Percentiles rank a stretch among this genome's conserved stretches.
These are phyloP conservation scores for Onychomys torridus DNA, from an alignment of 2,797 vertebrate genomes.

Conservation along the genomic window DNA sequence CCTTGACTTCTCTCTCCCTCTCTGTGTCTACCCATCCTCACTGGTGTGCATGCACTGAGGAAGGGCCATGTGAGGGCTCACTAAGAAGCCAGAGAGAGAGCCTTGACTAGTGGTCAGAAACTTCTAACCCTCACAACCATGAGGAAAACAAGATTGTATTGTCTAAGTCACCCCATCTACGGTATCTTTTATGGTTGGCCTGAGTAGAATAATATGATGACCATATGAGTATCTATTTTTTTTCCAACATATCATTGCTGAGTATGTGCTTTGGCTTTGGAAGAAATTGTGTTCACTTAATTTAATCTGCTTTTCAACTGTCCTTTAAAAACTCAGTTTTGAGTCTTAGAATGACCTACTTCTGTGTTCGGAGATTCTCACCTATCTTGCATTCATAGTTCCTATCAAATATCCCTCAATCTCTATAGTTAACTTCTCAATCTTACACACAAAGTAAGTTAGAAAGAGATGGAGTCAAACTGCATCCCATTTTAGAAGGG, in stretches of 20 bases:
- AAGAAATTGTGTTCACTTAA: slow-evolving; percentile 9
- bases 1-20: too few species aligned
- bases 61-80: not conserved
- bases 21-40: not conserved
- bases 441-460: not conserved
- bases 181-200: not conserved
- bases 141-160: slow-evolving; percentile 1
- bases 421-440: not conserved
- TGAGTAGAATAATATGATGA: not conserved
- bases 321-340: not conserved
- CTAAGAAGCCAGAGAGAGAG: not conserved
- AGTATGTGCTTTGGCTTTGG: slow-evolving; percentile 40
- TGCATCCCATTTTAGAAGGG: slow-evolving; percentile 1
- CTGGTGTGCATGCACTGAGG: not conserved
- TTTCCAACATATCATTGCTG: slow-evolving; percentile 13
- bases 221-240: not conserved
- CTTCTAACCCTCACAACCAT: not conserved
- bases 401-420: not conserved
- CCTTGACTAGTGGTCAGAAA: not conserved
- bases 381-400: not conserved
- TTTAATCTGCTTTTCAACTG: not conserved
- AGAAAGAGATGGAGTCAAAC: not conserved
- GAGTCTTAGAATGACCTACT: slow-evolving; percentile 20
- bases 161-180: not conserved
- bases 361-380: slow-evolving; percentile 34